These are phyloP conservation scores for Donacobius atricapilla DNA, from an alignment of 2,113 vertebrate species.

Conservation along the genomic window DNA sequence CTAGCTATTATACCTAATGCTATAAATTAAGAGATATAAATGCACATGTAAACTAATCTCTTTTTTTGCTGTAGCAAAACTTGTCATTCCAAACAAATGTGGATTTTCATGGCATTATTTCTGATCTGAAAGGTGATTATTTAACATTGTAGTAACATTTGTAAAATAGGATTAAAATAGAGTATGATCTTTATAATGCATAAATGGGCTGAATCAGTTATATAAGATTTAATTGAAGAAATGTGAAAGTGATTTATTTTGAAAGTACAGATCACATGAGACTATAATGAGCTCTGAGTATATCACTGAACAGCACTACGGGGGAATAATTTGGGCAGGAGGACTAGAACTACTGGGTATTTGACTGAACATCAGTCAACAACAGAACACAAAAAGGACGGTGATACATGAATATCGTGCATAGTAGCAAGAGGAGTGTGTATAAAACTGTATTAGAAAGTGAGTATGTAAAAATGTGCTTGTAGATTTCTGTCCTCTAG, in stretches of 20 bases:
- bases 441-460: too few species aligned
- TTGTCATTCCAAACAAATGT: background rate
- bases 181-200: background rate
- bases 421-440: background rate
- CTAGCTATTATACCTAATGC: background rate
- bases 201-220: background rate
- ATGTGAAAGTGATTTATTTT: conserved; percentile 10
- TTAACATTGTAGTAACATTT: background rate
- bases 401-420: background rate
- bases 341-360: background rate
- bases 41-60: background rate
- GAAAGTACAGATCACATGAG: conserved; percentile 1
- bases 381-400: background rate
- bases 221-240: conserved; percentile 28
- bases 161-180: conserved; percentile 11
- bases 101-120: background rate
- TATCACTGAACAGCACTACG: background rate
- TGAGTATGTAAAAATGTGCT: too few species aligned
- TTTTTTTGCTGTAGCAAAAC: background rate
- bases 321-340: background rate
- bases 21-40: background rate
- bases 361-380: background rate
- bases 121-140: background rate
- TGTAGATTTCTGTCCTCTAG: background rate
- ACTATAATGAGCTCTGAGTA: background rate